Percentiles rank a stretch among this genome's conserved stretches.
These are phyloP conservation scores for Notamacropus eugenii DNA, from an alignment of 2,797 vertebrate genomes.

Conservation along the genomic window DNA sequence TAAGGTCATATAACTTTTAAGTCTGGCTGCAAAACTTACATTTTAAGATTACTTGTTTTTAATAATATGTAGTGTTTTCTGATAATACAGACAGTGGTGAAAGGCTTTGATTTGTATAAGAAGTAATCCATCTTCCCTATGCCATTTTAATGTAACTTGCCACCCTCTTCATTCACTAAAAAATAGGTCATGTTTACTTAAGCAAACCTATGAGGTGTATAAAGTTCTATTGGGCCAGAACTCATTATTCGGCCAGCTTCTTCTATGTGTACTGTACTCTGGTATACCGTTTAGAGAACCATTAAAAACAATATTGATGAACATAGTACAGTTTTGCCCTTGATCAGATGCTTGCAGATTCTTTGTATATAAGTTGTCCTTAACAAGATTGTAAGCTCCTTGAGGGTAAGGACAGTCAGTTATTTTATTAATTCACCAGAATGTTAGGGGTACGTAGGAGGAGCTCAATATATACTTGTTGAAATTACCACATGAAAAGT, in stretches of 20 bases:
- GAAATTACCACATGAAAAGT: conserved; percentile 64
- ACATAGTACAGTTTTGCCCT: background rate
- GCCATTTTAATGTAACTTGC: conserved; percentile 73
- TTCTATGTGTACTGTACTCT: conserved; percentile 34
- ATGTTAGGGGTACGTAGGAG: conserved; percentile 49
- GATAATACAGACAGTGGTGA: conserved; percentile 66
- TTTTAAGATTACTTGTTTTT: conserved; percentile 73
- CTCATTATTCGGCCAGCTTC: background rate
- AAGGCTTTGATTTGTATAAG: conserved; percentile 65
- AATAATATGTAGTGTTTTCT: conserved; percentile 78
- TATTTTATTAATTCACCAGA: conserved; percentile 43
- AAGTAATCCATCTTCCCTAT: conserved; percentile 77
- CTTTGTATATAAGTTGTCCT: conserved; percentile 38
- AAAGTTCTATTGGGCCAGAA: conserved; percentile 41
- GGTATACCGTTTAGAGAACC: conserved; percentile 39
- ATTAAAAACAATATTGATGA: background rate
- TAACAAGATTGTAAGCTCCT: conserved; percentile 26
- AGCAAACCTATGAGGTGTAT: conserved; percentile 38
- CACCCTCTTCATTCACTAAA: conserved; percentile 69
- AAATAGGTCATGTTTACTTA: conserved; percentile 62
- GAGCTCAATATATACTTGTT: conserved; percentile 48
- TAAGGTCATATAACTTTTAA: conserved; percentile 69
- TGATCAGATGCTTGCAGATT: conserved; percentile 6
- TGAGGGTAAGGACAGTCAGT: conserved; percentile 49
- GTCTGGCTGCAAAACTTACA: conserved; percentile 64